Evolutionary conservation across 23 tunicate species (phyloP).

Genomic region (Styela clava): DNA sequence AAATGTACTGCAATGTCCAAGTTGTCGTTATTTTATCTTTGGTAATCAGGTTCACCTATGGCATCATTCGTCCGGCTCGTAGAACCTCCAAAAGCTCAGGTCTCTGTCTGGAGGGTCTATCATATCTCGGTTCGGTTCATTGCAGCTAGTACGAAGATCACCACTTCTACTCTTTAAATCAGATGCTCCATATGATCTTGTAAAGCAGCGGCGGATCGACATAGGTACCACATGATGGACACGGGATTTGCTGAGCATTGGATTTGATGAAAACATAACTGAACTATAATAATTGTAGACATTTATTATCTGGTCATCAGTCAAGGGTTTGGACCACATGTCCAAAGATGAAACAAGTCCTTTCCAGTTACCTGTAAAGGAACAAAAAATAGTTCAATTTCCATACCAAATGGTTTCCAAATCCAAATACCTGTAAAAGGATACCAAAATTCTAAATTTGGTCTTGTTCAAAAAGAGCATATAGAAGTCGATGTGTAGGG

Average conservation of each 20-base stretch:
- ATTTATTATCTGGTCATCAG: background rate
- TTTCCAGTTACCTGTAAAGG: conserved; percentile 2
- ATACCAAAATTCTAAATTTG: no score
- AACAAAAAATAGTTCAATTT: background rate
- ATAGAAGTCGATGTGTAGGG: no score
- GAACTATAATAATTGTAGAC: background rate
- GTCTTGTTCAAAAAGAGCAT: no score
- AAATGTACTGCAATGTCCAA: no score
- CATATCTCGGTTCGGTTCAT: background rate
- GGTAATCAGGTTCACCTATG: no score
- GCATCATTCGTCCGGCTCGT: no score
- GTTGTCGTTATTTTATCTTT: no score
- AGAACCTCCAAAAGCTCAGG: no score
- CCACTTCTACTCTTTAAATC: background rate
- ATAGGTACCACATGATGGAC: background rate
- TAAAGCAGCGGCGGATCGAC: conserved; percentile 8
- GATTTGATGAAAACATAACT: background rate
- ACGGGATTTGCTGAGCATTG: background rate
- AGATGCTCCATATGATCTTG: conserved; percentile 1
- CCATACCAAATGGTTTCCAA: no score
- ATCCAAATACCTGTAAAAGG: background rate
- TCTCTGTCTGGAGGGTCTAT: no score
- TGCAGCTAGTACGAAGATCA: background rate
- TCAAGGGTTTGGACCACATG: background rate
- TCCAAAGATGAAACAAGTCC: conserved; percentile 1